Evolutionary conservation across 1,140 invertebrate species (phyloP).

Genomic region (Spodoptera litura): DNA sequence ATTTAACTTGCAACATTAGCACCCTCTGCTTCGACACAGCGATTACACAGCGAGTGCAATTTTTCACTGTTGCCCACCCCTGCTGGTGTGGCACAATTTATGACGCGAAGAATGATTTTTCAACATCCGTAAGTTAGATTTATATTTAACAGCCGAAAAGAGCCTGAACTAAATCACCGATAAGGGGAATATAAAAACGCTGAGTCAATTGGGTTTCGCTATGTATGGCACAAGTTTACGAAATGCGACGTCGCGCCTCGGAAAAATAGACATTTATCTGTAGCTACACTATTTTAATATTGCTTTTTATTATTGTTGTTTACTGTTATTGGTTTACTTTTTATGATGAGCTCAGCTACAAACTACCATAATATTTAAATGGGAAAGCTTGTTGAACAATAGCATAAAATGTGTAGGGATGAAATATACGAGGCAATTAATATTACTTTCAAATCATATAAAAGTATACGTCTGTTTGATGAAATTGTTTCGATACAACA

Average conservation of each 20-base stretch:
- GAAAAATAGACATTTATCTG: constrained; percentile 26
- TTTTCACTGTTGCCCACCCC: constrained; percentile 74
- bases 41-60: constrained; percentile 75
- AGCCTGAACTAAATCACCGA: constrained; percentile 40
- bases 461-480: constrained; percentile 7
- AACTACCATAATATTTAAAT: constrained; percentile 1
- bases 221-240: constrained; percentile 34
- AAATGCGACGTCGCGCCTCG: constrained; percentile 8
- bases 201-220: constrained; percentile 50
- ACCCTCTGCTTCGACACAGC: constrained; percentile 71
- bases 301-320: constrained; percentile 33
- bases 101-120: constrained; percentile 77
- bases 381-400: background rate
- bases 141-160: constrained; percentile 73
- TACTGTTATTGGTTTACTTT: constrained; percentile 13
- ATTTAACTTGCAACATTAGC: constrained; percentile 77
- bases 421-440: background rate
- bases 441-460: background rate
- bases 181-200: constrained; percentile 55
- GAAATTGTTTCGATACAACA: constrained; percentile 42
- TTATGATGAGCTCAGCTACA: constrained; percentile 2
- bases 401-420: background rate
- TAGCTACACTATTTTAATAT: constrained; percentile 18
- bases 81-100: constrained; percentile 73
- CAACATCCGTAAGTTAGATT: constrained; percentile 75